Conservation (phyloP, 2,113 vertebrate genomes). For the Motacilla alba region DNA sequence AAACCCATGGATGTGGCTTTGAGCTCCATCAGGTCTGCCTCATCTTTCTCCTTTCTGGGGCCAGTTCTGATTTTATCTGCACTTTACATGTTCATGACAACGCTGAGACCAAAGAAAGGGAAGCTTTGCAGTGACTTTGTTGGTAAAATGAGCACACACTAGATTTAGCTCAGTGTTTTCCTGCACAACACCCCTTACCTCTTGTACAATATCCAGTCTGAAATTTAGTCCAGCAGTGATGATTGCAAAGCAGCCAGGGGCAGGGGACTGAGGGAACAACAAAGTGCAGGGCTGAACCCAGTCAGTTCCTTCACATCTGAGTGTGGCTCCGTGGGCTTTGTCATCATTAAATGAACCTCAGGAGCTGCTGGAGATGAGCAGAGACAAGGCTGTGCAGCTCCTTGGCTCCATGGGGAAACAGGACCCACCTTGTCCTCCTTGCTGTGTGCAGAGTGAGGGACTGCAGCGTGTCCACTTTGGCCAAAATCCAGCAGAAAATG, state of each 20-base stretch:
- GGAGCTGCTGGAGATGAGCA: not conserved
- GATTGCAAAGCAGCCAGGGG: constrained; percentile 1
- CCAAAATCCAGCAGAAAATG: not conserved
- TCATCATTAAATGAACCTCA: not conserved
- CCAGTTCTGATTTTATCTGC: not conserved
- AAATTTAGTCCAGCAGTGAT: not conserved
- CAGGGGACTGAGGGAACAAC: not conserved
- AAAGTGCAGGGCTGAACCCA: not conserved
- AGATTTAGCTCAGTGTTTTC: not conserved
- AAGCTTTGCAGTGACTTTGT: not conserved
- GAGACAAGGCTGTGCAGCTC: not conserved
- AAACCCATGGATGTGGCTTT: not conserved
- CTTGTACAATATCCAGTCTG: not conserved
- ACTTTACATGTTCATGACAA: not conserved
- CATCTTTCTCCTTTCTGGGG: not conserved
- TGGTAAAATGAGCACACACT: not conserved
- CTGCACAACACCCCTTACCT: not conserved
- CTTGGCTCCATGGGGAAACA: not conserved
- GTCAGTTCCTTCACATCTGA: not conserved
- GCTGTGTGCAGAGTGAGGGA: not conserved
- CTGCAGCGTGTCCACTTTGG: not conserved
- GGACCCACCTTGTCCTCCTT: not conserved
- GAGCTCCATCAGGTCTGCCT: not conserved
- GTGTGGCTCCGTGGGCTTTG: not conserved
- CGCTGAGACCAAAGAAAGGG: not conserved